phyloP scores from a whole-genome alignment of 64 coral and sea anemone genomes.

The Pocillopora damicornis region DNA sequence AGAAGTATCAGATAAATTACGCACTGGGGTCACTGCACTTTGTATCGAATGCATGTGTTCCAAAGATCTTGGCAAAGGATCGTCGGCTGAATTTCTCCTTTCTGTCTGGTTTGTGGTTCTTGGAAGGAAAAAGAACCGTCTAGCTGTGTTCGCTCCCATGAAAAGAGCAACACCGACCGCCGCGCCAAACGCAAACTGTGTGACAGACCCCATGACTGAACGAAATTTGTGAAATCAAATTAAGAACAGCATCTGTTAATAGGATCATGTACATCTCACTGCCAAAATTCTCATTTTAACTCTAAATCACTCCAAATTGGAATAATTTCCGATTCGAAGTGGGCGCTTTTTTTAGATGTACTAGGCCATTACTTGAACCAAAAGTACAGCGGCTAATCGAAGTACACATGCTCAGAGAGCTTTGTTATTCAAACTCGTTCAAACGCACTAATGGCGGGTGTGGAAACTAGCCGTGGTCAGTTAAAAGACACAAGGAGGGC shows the following conservation, averaged over 20 bases:
- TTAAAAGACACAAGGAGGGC: slow-evolving; percentile 60
- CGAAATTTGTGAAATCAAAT: background rate
- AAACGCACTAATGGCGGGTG: slow-evolving; percentile 69
- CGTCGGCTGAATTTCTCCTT: background rate
- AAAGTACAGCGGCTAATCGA: slow-evolving; percentile 24
- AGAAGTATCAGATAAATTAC: slow-evolving; percentile 21
- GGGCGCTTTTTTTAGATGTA: background rate
- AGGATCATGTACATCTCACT: background rate
- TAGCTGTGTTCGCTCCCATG: slow-evolving; percentile 42
- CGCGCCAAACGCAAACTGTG: slow-evolving; percentile 72
- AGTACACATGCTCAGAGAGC: slow-evolving; percentile 37
- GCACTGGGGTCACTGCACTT: slow-evolving; percentile 72
- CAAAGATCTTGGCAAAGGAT: slow-evolving; percentile 4
- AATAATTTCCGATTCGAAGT: background rate
- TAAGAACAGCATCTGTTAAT: background rate
- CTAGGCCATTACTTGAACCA: background rate
- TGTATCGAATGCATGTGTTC: slow-evolving; percentile 57
- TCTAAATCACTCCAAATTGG: background rate
- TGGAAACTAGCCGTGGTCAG: background rate
- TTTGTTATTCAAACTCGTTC: background rate
- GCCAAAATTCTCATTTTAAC: background rate
- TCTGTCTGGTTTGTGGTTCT: slow-evolving; percentile 14
- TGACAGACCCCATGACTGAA: slow-evolving; percentile 55
- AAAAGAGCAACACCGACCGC: slow-evolving; percentile 77
- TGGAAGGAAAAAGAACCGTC: background rate